These are phyloP conservation scores for Dipodomys stephensi DNA, from an alignment of 2,113 vertebrate genomes.

Conservation along the genomic window DNA sequence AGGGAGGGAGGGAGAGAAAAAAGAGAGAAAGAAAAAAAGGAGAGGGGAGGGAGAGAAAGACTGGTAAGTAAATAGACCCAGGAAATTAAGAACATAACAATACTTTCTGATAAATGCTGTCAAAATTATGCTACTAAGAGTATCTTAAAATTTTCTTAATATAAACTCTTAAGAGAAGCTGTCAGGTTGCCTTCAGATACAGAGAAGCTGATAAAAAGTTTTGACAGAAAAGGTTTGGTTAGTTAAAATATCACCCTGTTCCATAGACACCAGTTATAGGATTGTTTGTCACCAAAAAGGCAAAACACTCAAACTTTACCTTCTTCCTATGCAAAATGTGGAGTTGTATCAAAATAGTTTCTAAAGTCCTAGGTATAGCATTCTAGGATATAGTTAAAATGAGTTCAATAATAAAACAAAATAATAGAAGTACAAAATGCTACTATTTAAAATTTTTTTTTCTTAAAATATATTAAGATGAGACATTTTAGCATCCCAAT, in stretches of 20 bases:
- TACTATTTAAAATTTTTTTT: not conserved
- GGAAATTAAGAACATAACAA: not conserved
- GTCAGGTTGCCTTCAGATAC: not conserved
- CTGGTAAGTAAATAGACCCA: not conserved
- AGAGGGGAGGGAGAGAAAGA: too few relatives aligned
- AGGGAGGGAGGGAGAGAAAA: too few relatives aligned
- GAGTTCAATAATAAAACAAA: not conserved
- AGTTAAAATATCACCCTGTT: not conserved
- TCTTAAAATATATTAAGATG: not conserved
- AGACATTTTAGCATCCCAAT: not conserved
- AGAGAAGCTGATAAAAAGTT: not conserved
- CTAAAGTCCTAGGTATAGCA: not conserved
- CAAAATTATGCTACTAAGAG: not conserved
- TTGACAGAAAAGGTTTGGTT: not conserved
- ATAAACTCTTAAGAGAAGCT: not conserved
- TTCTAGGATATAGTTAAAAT: slow-evolving; percentile 34
- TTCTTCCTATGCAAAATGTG: not conserved
- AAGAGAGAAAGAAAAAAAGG: too few relatives aligned
- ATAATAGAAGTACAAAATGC: not conserved
- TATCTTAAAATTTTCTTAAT: not conserved
- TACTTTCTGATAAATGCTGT: not conserved
- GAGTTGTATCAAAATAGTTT: not conserved
- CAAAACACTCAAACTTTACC: not conserved
- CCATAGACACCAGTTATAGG: not conserved
- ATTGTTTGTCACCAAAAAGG: not conserved